Evolutionary conservation across 2,113 vertebrate genomes (phyloP), one percentile per base, ranked within the genome.

Genomic region (Tragelaphus buxtoni): DNA sequence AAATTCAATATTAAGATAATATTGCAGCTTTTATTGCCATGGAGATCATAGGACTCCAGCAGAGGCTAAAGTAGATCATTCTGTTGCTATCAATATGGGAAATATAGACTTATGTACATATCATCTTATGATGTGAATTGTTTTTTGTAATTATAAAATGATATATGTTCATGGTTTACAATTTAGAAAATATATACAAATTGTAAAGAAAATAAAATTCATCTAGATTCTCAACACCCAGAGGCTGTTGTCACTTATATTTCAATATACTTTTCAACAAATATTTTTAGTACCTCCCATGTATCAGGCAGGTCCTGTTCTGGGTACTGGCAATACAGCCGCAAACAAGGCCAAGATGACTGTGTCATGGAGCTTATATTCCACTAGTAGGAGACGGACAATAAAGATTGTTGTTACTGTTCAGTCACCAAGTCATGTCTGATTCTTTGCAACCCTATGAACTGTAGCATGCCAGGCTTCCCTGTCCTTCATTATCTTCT

Each of bases 1-100:
- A 96, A 98, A 97, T 96, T 96, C 58, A 96, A 96, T 98, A 97
- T 97, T 96, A 97, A 98, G 97, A 95, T 83, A 82, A 96, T 97
- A 45, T 79, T 83, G 82, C 53, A 86, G 45, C 79, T 95, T 95
- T 61, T 61, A 91, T 98, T 98, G 93, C 97, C 96, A 96, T 97
- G 97, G 97, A 97, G 97, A 98, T 98, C 45, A 96, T 92, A 94
- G 20, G 53, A 95, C 88, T 95, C 91, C 39, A 96, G 74, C 35
- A 91, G 83, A 51, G 63, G 28, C 39, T 96, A 94, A 97, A 90
- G 39, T 61, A 96, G 79, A 89, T 39, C 82, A 32, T 16, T 95
- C 55, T 80, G 24, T 89, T 85, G 6, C 30, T 94, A 92, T 76
- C 61, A 58, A 20, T 55, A 56, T 77, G 32, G 42, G 35, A 90